Evolutionary conservation across 1,140 invertebrate species (phyloP).

Genomic region (Phenacoccus solenopsis): DNA sequence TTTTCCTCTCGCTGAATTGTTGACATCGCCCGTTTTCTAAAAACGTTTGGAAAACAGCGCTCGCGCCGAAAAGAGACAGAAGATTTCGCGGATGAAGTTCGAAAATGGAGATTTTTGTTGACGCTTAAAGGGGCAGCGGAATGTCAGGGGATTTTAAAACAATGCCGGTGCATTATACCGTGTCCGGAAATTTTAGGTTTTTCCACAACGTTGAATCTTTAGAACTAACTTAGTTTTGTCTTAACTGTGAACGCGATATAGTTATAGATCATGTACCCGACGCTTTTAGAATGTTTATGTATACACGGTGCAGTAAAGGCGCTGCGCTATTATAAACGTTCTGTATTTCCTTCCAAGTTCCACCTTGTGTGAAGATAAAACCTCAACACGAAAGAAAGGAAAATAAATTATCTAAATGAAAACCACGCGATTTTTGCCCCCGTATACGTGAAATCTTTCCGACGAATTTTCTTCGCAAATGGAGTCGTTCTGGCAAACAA

Average conservation of each 20-base stretch:
- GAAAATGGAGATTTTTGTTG: slow-evolving; percentile 16
- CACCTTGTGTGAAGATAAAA: slow-evolving; percentile 16
- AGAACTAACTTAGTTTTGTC: slow-evolving; percentile 10
- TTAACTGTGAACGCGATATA: neutral
- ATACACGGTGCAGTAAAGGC: neutral
- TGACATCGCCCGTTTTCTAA: slow-evolving; percentile 12
- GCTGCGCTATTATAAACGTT: neutral
- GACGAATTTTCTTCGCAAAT: no score
- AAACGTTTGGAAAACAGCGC: neutral
- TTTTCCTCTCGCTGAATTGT: slow-evolving; percentile 11
- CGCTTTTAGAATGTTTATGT: slow-evolving; percentile 7
- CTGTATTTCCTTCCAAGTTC: slow-evolving; percentile 7
- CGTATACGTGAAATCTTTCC: no score
- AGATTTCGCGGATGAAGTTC: neutral
- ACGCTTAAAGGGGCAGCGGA: slow-evolving; percentile 6
- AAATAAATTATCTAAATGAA: slow-evolving; percentile 11
- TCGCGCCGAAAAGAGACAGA: neutral
- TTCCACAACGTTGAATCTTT: slow-evolving; percentile 17
- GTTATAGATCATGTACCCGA: slow-evolving; percentile 8
- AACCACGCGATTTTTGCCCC: neutral
- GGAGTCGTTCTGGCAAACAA: no score
- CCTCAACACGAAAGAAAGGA: neutral
- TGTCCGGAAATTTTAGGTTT: slow-evolving; percentile 17
- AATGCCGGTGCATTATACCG: slow-evolving; percentile 14
- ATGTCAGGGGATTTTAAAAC: slow-evolving; percentile 7